Evolutionary conservation across 2,888 invertebrate genomes (phyloP).

Genomic region (Oscheius onirici): DNA sequence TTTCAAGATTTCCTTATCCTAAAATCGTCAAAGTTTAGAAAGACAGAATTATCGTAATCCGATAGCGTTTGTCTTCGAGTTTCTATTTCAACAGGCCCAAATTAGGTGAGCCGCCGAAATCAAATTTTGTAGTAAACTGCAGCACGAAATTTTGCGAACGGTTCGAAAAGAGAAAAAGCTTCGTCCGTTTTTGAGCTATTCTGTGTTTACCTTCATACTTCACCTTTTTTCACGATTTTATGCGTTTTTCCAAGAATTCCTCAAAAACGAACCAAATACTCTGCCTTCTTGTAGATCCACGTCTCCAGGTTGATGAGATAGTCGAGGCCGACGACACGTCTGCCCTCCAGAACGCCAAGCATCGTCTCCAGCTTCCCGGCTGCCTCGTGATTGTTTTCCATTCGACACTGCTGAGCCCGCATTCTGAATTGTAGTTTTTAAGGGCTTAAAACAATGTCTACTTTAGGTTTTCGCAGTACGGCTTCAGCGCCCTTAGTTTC

Average conservation of each 20-base stretch:
- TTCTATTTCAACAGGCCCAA: too few species aligned
- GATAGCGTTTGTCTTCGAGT: too few species aligned
- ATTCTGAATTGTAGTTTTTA: conserved; percentile 33
- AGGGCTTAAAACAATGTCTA: conserved; percentile 10
- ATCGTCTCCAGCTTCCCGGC: conserved; percentile 55
- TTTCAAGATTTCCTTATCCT: too few species aligned
- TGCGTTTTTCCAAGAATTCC: neutral
- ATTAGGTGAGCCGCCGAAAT: too few species aligned
- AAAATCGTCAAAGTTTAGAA: too few species aligned
- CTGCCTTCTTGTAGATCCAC: conserved; percentile 59
- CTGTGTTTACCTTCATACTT: too few species aligned
- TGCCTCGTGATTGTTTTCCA: conserved; percentile 52
- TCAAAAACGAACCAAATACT: conserved; percentile 45
- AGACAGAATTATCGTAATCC: too few species aligned
- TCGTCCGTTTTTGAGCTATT: too few species aligned
- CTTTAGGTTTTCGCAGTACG: conserved; percentile 50
- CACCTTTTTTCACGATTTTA: neutral
- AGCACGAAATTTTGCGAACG: too few species aligned
- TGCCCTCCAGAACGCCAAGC: conserved; percentile 59
- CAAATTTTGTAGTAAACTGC: too few species aligned
- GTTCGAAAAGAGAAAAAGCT: too few species aligned
- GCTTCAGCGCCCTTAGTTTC: conserved; percentile 46
- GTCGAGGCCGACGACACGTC: conserved; percentile 54
- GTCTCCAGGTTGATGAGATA: conserved; percentile 57
- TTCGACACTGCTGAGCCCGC: conserved; percentile 45